Conservation (phyloP, 2,113 vertebrate genomes). For the Melanotaenia duboulayi region DNA sequence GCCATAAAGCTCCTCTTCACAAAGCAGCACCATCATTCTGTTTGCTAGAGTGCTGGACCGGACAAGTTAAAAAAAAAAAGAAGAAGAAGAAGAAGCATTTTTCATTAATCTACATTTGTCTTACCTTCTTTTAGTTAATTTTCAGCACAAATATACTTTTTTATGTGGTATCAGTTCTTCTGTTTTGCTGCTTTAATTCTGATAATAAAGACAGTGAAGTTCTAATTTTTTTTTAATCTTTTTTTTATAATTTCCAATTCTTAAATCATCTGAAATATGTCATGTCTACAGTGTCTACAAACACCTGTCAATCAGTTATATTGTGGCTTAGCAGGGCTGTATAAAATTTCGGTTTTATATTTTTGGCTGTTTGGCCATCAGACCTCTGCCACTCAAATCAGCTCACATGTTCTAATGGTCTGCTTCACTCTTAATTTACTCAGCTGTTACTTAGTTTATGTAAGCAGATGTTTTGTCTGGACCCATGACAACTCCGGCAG, state of each 20-base stretch:
- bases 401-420: constrained; percentile 12
- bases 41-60: too few species aligned
- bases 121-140: constrained; percentile 10
- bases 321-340: constrained; percentile 18
- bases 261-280: too few species aligned
- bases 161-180: background rate
- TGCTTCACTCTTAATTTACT: background rate
- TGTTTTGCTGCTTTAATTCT: background rate
- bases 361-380: background rate
- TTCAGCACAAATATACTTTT: background rate
- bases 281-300: too few species aligned
- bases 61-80: too few species aligned
- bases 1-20: too few species aligned
- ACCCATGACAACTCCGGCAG: constrained; percentile 7
- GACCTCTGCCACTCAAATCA: constrained; percentile 8
- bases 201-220: too few species aligned
- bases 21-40: too few species aligned
- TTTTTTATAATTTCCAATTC: too few species aligned
- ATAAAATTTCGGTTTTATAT: constrained; percentile 18
- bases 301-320: background rate
- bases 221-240: too few species aligned
- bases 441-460: constrained; percentile 34
- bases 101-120: background rate
- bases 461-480: constrained; percentile 31
- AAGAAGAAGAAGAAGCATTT: too few species aligned